A percentile compares a stretch with the other conserved stretches of the same genome.
Evolutionary conservation across 2,797 vertebrate species (phyloP).

Genomic region (Nannoperca obscura): DNA sequence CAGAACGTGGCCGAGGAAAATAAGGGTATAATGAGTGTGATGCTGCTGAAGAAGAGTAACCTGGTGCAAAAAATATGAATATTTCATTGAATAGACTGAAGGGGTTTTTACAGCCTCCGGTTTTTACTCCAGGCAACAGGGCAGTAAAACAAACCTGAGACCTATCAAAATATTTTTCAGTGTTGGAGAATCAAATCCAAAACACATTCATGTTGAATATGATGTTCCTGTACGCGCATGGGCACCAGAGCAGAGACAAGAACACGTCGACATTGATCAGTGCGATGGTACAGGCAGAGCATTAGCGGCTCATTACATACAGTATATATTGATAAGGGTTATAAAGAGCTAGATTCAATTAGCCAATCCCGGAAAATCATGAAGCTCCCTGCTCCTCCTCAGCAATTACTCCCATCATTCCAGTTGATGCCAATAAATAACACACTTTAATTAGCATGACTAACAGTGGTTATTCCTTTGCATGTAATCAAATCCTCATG

Average conservation of each 20-base stretch:
- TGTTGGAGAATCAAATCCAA: constrained; percentile 52
- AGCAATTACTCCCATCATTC: constrained; percentile 68
- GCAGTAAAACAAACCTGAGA: constrained; percentile 54
- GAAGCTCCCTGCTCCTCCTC: constrained; percentile 55
- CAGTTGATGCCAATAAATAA: constrained; percentile 63
- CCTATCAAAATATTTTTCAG: constrained; percentile 51
- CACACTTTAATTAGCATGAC: constrained; percentile 61
- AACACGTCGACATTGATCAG: constrained; percentile 75
- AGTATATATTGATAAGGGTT: constrained; percentile 72
- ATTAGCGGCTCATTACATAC: constrained; percentile 76
- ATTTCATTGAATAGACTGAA: constrained; percentile 61
- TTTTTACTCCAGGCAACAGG: constrained; percentile 55
- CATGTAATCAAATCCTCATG: constrained; percentile 36
- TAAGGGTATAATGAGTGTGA: constrained; percentile 64
- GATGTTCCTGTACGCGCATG: constrained; percentile 23
- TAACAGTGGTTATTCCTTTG: constrained; percentile 44
- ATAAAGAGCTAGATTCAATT: constrained; percentile 68
- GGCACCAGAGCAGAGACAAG: constrained; percentile 48
- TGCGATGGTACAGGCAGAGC: constrained; percentile 49
- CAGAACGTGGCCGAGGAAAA: constrained; percentile 49
- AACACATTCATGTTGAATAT: constrained; percentile 34
- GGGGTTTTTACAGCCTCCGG: constrained; percentile 48
- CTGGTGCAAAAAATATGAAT: constrained; percentile 62
- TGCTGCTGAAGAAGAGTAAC: constrained; percentile 37
- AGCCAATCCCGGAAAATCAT: constrained; percentile 75